These are phyloP conservation scores for Eubucco bourcierii DNA, from an alignment of 2,113 vertebrate species.

Conservation along the genomic window DNA sequence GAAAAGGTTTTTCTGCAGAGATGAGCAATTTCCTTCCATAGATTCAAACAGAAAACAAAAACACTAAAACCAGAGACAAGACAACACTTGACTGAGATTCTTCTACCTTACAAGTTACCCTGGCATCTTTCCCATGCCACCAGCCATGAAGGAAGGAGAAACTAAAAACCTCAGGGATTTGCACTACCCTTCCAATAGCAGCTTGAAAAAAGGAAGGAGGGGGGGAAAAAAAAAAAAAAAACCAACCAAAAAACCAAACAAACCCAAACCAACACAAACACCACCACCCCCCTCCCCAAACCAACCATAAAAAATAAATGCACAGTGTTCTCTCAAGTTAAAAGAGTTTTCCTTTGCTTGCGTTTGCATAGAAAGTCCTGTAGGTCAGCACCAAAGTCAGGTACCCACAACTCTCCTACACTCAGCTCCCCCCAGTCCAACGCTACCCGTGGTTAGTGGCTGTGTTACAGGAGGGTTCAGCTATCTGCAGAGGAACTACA, in stretches of 20 bases:
- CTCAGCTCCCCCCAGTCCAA: background rate
- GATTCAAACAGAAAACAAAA: background rate
- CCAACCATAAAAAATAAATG: background rate
- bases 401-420: constrained; percentile 25
- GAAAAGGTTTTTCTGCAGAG: background rate
- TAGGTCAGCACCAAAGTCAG: constrained; percentile 67
- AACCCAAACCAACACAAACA: background rate
- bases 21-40: constrained; percentile 35
- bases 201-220: constrained; percentile 57
- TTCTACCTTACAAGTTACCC: background rate
- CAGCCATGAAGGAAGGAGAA: constrained; percentile 11
- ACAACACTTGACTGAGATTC: background rate
- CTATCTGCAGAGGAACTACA: constrained; percentile 51
- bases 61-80: background rate
- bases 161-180: background rate
- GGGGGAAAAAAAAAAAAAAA: background rate
- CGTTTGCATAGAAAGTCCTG: constrained; percentile 63
- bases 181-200: constrained; percentile 58
- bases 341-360: constrained; percentile 63
- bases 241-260: background rate
- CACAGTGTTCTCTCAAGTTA: constrained; percentile 64
- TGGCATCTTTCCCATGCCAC: background rate
- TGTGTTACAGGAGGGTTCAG: constrained; percentile 64
- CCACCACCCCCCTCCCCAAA: no score
- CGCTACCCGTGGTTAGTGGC: constrained; percentile 62